Evolutionary conservation across 2,113 vertebrate genomes (phyloP), one percentile per base, ranked within the genome.

Genomic region (Esox niger): DNA sequence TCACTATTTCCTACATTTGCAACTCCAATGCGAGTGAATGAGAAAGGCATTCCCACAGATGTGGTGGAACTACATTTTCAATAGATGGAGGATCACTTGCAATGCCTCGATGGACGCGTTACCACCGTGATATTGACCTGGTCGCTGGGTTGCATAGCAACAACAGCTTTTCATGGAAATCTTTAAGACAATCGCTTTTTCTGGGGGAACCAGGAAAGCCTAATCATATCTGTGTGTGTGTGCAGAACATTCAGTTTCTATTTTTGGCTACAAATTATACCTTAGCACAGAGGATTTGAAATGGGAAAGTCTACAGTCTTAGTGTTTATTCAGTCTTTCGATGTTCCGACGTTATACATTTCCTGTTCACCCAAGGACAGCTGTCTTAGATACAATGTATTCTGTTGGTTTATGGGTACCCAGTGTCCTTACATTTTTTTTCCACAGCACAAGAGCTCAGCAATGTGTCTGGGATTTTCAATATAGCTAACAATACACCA

Each of bases 141-240:
- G 68, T 77, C 32, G 32, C 17, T 0, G 63, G 56, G 90, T 91
- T 90, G 88, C 90, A 68, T 87, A 78, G 91, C 90, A 91, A 92
- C 89, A 76, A 64, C 63, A 56, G 61, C 79, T 78, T 66, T 63
- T 25, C 26, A 38, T 79, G 55, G 65, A 69, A 38, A 71, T 83
- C 82, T 79, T 64, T 33, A 75, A 85, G 82, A 87, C 78, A 82
- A 79, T 76, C 65, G 64, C 68, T 72, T 76, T 38, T 69, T 76
- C 73, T 64, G 3, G 78, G 72, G 80, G 79, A 74, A 80, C 33
- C 52, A 59, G 15, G 38, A 2, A 10, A 15, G 38, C 38, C 38
- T 43, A 43, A 38, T 27, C 23, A 27, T 57, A 13, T 23, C 25
- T 57, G 25, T 57, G 55, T 57, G 55, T 26, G 15, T 57, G 13